Evolutionary conservation across 2,888 invertebrate species (phyloP).

Genomic region (Argyresthia albistria): DNA sequence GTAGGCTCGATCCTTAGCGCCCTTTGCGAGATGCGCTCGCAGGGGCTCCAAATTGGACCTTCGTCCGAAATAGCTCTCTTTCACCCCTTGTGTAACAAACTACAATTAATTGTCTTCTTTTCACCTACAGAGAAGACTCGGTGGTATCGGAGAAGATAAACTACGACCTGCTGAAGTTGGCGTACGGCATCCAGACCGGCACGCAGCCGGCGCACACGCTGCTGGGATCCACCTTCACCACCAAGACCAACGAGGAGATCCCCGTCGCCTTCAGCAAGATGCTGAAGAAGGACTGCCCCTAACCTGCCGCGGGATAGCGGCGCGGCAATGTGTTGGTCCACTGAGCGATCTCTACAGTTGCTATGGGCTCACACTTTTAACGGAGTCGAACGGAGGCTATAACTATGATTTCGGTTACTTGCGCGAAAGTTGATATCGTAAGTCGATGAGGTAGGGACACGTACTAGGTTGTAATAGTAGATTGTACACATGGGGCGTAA

Average conservation of each 20-base stretch:
- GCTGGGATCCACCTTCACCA: conserved; percentile 78
- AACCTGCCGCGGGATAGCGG: conserved; percentile 11
- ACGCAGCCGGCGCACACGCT: conserved; percentile 80
- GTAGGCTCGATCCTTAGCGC: too few species aligned
- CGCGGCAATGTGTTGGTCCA: not conserved
- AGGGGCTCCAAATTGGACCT: too few species aligned
- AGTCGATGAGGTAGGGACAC: too few species aligned
- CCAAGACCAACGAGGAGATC: conserved; percentile 89
- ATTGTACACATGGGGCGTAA: too few species aligned
- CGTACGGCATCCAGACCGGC: conserved; percentile 82
- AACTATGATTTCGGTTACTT: too few species aligned
- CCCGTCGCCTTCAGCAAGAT: conserved; percentile 81
- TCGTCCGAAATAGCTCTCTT: too few species aligned
- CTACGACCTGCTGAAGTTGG: conserved; percentile 89
- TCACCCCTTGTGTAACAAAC: too few species aligned
- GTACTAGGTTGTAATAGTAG: too few species aligned
- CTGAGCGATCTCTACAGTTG: not conserved
- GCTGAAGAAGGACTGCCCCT: conserved; percentile 59
- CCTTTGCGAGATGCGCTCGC: too few species aligned
- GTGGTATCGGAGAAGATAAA: conserved; percentile 89
- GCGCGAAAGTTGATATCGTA: too few species aligned
- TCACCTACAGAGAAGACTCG: conserved; percentile 83
- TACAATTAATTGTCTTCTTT: not conserved
- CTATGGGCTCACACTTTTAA: not conserved
- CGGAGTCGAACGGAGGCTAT: not conserved